These are phyloP conservation scores for Microctonus aethiopoides DNA, from an alignment of 2,888 invertebrate genomes.

Conservation along the genomic window DNA sequence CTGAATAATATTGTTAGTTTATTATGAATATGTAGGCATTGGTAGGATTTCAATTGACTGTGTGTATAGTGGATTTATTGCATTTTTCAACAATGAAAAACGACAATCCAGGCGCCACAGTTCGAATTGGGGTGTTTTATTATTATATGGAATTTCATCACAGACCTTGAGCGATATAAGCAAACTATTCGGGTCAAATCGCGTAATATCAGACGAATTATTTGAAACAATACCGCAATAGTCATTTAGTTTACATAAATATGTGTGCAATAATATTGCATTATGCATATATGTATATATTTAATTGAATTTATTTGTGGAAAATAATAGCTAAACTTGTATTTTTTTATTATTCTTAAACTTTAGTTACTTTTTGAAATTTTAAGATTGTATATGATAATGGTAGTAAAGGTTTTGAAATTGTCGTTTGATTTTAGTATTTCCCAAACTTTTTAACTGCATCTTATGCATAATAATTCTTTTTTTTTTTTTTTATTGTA, in stretches of 20 bases:
- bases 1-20: background rate
- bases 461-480: background rate
- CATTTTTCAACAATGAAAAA: background rate
- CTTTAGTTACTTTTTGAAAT: background rate
- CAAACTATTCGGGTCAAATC: constrained; percentile 21
- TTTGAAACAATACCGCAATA: constrained; percentile 16
- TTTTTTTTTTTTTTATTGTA: background rate
- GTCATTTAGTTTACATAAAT: background rate
- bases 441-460: background rate
- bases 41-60: background rate
- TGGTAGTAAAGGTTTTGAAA: background rate
- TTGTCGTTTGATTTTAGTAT: background rate
- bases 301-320: background rate
- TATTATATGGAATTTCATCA: constrained; percentile 31
- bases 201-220: constrained; percentile 23
- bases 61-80: background rate
- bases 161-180: background rate
- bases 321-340: background rate
- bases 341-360: background rate
- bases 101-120: background rate
- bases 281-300: background rate
- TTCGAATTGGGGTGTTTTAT: background rate
- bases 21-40: background rate
- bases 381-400: background rate
- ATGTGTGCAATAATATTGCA: background rate